Evolutionary conservation across 2,797 vertebrate genomes (phyloP).

Genomic region (Tapera naevia): DNA sequence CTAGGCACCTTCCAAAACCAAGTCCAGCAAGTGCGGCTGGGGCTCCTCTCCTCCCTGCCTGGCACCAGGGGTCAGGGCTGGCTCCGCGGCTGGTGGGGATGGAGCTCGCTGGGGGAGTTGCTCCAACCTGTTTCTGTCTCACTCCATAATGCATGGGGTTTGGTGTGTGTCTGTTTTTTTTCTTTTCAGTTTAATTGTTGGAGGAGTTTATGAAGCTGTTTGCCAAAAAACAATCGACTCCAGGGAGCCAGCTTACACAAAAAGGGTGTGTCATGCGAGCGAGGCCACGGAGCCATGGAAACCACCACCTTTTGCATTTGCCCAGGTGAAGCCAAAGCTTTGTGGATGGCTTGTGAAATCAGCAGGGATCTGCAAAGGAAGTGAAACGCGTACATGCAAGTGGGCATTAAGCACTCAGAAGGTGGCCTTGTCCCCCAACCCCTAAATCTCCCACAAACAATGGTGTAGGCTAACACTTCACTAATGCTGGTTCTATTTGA

Average conservation of each 20-base stretch:
- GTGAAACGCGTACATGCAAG: neutral
- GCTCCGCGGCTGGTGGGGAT: neutral
- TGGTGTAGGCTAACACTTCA: rapidly evolving
- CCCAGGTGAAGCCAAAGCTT: conserved; percentile 73
- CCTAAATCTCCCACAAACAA: neutral
- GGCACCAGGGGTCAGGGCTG: neutral
- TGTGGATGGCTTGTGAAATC: conserved; percentile 47
- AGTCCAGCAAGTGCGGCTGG: neutral
- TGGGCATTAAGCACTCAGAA: neutral
- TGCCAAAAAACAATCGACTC: conserved; percentile 82
- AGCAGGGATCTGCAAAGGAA: conserved; percentile 28
- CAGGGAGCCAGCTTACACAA: conserved; percentile 78
- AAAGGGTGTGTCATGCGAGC: conserved; percentile 78
- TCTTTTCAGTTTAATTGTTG: conserved; percentile 70
- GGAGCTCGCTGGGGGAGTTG: neutral
- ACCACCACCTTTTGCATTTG: conserved; percentile 74
- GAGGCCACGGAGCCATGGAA: conserved; percentile 76
- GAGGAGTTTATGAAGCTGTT: conserved; percentile 76
- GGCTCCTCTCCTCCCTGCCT: neutral
- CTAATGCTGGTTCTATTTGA: rapidly evolving
- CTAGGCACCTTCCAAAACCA: neutral
- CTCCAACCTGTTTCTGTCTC: conserved; percentile 46
- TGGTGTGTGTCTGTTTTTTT: conserved; percentile 39
- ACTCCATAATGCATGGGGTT: neutral
- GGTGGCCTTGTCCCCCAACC: rapidly evolving